Base-by-base conservation (phyloP, 2,113 vertebrate species). In the Rhadina sibilatrix region DNA sequence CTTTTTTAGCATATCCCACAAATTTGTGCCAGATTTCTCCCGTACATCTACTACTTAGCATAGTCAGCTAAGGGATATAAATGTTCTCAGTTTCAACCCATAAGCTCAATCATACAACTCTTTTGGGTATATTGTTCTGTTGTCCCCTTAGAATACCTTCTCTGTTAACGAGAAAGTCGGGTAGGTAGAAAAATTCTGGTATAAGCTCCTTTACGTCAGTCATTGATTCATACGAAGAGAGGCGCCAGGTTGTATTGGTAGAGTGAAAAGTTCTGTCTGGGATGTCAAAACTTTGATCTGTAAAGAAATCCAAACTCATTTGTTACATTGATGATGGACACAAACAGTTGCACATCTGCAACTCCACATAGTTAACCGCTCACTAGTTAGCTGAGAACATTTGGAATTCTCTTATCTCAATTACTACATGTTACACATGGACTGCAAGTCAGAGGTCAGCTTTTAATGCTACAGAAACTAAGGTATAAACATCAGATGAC, bases 251-350 rank as follows among this genome's bases (percentile, higher is more conserved):
- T 89, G 99, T 99, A 94, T 99, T 98, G 98, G 99, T 99, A 61
- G 99, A 99, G 97, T 99, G 99, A 96, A 99, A 99, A 24, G 99
- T 99, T 97, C 99, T 99, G 98, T 99, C 99, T 65, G 99, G 99
- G 95, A 99, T 99, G 98, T 99, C 99, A 98, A 99, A 99, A 98
- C 99, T 99, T 97, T 99, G 99, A 98, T 99, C 99, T 99, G 97
- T 76, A 95, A 97, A 96, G 92, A 95, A 95, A 98, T 69, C 91
- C 94, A 97, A 97, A 96, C 80, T 64, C 84, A 81, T 24, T 47
- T 81, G 63, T 96, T 93, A 94, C 33, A 94, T 6, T 22, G 0
- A 75, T 38, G 86, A 69, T 76, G 42, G 70, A 61, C 50, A 69
- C 0, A 42, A 84, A 47, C 30, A 77, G 38, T 19, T 95, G 54